A percentile compares a stretch with the other conserved stretches of the same genome.
Conservation (phyloP, 2,888 invertebrate species). For the Agrenia bidenticulata region DNA sequence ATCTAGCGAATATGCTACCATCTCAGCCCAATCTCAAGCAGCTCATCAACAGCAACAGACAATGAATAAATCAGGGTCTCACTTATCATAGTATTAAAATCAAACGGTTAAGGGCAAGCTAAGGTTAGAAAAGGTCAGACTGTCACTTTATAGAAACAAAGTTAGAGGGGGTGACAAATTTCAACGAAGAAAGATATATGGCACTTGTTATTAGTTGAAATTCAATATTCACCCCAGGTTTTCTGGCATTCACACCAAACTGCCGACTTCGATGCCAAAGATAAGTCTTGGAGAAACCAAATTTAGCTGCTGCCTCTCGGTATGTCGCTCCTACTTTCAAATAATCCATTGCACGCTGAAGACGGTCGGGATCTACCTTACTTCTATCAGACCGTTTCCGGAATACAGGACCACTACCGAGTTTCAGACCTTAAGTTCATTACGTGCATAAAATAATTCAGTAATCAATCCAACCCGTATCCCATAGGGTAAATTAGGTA, state of each 20-base stretch:
- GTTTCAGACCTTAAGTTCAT: not conserved
- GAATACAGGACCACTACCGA: constrained; percentile 14
- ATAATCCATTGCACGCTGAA: constrained; percentile 43
- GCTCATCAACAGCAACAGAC: too few species aligned
- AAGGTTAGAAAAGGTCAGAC: too few species aligned
- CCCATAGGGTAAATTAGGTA: too few species aligned
- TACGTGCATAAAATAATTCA: not conserved
- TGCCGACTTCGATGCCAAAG: constrained; percentile 41
- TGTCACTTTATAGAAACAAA: too few species aligned
- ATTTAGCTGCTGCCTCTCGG: constrained; percentile 43
- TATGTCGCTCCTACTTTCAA: constrained; percentile 40
- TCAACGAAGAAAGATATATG: not conserved
- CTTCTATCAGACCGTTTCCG: constrained; percentile 14
- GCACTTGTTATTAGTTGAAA: not conserved
- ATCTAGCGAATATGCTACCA: not conserved
- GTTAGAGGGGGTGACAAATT: too few species aligned
- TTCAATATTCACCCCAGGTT: constrained; percentile 41
- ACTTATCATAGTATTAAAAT: too few species aligned
- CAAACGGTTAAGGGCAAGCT: too few species aligned
- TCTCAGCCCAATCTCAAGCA: constrained; percentile 7
- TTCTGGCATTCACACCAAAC: constrained; percentile 40
- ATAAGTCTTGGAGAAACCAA: constrained; percentile 46
- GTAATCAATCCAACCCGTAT: too few species aligned
- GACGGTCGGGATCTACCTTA: constrained; percentile 31
- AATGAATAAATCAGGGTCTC: too few species aligned